phyloP scores from a whole-genome alignment of 2,113 vertebrate genomes.

The Nanorana parkeri region DNA sequence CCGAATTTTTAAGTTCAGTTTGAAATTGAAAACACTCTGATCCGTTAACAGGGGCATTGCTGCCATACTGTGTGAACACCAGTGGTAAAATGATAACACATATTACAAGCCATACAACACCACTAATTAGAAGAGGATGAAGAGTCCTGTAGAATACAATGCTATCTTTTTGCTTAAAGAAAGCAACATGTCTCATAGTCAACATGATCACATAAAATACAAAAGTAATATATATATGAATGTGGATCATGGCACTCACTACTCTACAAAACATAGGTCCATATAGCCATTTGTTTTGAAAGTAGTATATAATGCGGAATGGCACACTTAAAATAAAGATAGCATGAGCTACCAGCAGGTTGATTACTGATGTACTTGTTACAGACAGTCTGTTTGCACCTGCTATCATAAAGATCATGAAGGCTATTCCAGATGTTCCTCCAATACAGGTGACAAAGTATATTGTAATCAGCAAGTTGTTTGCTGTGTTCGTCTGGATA shows the following conservation, averaged over 20 bases:
- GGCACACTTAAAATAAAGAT: conserved; percentile 86
- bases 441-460: conserved; percentile 74
- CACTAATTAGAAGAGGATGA: conserved; percentile 73
- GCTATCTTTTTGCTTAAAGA: conserved; percentile 75
- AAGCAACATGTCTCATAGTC: conserved; percentile 75
- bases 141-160: conserved; percentile 76
- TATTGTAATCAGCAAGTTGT: conserved; percentile 65
- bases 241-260: conserved; percentile 87
- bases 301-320: conserved; percentile 84
- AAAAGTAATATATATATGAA: conserved; percentile 91
- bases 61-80: conserved; percentile 73
- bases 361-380: conserved; percentile 82
- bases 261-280: conserved; percentile 69
- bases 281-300: conserved; percentile 66
- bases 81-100: conserved; percentile 66
- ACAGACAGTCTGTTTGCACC: conserved; percentile 80
- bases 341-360: conserved; percentile 84
- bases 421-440: conserved; percentile 73
- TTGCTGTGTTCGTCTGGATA: background rate
- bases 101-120: conserved; percentile 74
- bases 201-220: conserved; percentile 84
- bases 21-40: conserved; percentile 80
- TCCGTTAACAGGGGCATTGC: background rate
- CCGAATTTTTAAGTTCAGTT: fast-evolving
- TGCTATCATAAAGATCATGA: conserved; percentile 74